Evolutionary conservation across 2,797 vertebrate genomes (phyloP).

Genomic region (Rhabdophis nuchalis): DNA sequence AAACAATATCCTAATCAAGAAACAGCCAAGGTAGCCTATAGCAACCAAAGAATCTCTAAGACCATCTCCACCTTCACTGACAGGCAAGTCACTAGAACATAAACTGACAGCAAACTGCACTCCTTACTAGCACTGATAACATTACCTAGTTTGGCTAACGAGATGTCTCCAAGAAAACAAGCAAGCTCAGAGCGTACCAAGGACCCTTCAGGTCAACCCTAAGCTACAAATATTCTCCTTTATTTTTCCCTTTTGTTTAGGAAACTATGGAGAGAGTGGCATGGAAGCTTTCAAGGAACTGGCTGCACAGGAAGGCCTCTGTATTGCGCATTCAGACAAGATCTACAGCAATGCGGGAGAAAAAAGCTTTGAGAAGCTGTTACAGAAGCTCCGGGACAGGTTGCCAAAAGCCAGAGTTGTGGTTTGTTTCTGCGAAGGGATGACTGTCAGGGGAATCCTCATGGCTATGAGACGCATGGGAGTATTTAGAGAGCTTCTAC

Average conservation of each 20-base stretch:
- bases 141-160: not conserved
- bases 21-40: not conserved
- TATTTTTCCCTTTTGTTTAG: conserved; percentile 61
- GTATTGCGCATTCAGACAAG: conserved; percentile 97
- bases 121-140: not conserved
- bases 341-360: conserved; percentile 98
- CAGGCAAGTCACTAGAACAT: not conserved
- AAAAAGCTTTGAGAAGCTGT: conserved; percentile 91
- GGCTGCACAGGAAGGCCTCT: conserved; percentile 91
- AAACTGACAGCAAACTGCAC: not conserved
- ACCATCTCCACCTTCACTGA: not conserved
- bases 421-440: conserved; percentile 97
- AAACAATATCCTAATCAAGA: not conserved
- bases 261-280: conserved; percentile 97
- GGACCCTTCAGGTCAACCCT: not conserved
- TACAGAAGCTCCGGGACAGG: conserved; percentile 89
- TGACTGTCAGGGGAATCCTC: conserved; percentile 94
- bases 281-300: conserved; percentile 99
- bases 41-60: not conserved
- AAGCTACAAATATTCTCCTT: not conserved
- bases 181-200: not conserved
- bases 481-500: conserved; percentile 87
- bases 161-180: not conserved
- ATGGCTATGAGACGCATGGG: conserved; percentile 92
- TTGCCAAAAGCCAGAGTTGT: conserved; percentile 95